These are phyloP conservation scores for Erpobdella octoculata DNA, from an alignment of 2,888 invertebrate species.

Conservation along the genomic window DNA sequence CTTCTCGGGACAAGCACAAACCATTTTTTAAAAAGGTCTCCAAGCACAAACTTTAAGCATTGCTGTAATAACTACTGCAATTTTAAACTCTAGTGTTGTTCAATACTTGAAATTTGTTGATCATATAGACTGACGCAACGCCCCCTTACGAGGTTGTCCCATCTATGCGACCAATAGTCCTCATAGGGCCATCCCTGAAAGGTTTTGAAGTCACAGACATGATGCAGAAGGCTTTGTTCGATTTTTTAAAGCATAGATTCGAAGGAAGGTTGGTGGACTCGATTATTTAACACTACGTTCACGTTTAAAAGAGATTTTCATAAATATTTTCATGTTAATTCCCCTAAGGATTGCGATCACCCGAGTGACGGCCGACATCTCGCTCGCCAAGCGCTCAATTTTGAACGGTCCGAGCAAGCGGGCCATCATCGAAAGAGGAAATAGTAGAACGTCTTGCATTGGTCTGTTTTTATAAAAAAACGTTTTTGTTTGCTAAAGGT, in stretches of 20 bases:
- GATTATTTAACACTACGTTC: not conserved
- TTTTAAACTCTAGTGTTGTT: too few species aligned
- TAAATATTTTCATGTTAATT: not conserved
- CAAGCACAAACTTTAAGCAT: too few species aligned
- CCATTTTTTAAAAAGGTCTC: conserved; percentile 93
- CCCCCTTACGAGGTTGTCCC: conserved; percentile 99
- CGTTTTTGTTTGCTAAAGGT: not conserved
- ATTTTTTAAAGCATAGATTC: conserved; percentile 94
- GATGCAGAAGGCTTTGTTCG: conserved; percentile 99
- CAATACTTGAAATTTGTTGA: not conserved
- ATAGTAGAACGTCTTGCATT: conserved; percentile 73
- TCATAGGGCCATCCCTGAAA: conserved; percentile 96
- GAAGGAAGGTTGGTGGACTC: conserved; percentile 68
- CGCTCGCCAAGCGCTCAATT: conserved; percentile 77
- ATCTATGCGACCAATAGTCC: conserved; percentile 96
- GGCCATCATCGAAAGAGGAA: conserved; percentile 92
- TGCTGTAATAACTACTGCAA: too few species aligned
- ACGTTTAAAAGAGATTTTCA: not conserved
- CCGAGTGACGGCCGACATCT: conserved; percentile 85
- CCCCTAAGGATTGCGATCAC: conserved; percentile 86
- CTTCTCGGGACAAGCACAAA: conserved; percentile 90
- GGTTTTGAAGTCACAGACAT: conserved; percentile 99
- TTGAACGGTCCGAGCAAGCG: conserved; percentile 94
- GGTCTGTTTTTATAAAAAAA: conserved; percentile 44
- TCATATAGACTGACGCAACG: conserved; percentile 53